A percentile compares a stretch with the other conserved stretches of the same genome.
These are phyloP conservation scores for Oryzias javanicus DNA, from an alignment of 2,113 vertebrate species.

Conservation along the genomic window DNA sequence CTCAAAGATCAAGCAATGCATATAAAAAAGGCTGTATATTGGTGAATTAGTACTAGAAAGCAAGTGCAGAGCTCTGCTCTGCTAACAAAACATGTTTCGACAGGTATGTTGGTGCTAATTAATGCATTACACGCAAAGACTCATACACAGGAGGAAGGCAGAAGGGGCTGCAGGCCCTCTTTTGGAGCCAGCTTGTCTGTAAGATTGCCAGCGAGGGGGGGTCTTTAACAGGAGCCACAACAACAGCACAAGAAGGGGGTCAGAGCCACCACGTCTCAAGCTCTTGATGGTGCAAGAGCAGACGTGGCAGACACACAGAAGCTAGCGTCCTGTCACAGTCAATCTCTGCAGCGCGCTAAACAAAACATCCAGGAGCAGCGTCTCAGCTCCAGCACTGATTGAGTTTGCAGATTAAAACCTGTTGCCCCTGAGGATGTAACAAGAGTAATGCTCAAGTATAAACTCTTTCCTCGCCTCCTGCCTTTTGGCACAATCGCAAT, in stretches of 20 bases:
- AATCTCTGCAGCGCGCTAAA: conserved; percentile 4
- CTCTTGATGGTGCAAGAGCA: conserved; percentile 61
- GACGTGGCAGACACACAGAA: conserved; percentile 31
- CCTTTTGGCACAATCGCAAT: conserved; percentile 5
- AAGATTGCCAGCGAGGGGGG: conserved; percentile 44
- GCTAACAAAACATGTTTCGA: conserved; percentile 72
- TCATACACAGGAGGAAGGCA: conserved; percentile 46
- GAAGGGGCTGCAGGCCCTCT: conserved; percentile 60
- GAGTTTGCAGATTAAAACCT: conserved; percentile 27
- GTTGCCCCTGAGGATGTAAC: conserved; percentile 22
- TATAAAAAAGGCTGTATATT: conserved; percentile 48
- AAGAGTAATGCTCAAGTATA: conserved; percentile 24
- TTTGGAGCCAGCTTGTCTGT: conserved; percentile 76
- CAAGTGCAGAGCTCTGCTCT: conserved; percentile 44
- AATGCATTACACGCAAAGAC: conserved; percentile 27
- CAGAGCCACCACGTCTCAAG: conserved; percentile 26
- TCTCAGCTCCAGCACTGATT: conserved; percentile 20
- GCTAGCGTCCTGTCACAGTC: conserved; percentile 47
- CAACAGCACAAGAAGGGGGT: conserved; percentile 42
- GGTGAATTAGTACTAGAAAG: conserved; percentile 58
- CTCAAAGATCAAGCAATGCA: conserved; percentile 39
- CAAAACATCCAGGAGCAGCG: conserved; percentile 16
- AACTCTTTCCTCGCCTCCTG: conserved; percentile 24
- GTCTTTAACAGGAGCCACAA: conserved; percentile 69
- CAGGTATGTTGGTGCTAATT: conserved; percentile 47